Evolutionary conservation across 2,797 vertebrate species (phyloP).

Genomic region (Lophotriccus pileatus): DNA sequence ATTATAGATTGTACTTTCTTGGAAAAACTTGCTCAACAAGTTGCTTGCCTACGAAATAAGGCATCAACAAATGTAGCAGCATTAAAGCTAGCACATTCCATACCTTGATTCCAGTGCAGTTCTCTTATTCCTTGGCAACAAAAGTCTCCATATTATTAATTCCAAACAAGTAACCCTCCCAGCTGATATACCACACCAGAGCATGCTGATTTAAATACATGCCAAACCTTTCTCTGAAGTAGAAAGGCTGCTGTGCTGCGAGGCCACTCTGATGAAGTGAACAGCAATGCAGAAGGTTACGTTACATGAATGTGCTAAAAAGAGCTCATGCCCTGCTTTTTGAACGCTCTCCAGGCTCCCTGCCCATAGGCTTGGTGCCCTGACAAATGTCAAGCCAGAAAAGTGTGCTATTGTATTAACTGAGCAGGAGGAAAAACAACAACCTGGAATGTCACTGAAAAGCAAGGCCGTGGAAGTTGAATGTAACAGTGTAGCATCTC

Average conservation of each 20-base stretch:
- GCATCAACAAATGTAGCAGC: neutral
- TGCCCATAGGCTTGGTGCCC: neutral
- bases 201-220: neutral
- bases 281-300: neutral
- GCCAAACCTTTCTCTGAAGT: neutral
- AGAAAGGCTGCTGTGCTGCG: neutral
- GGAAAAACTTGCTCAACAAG: neutral
- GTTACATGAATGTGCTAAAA: neutral
- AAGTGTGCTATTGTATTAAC: neutral
- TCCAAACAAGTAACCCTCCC: neutral
- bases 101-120: neutral
- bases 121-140: neutral
- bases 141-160: neutral
- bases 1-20: neutral
- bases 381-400: neutral
- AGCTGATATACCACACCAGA: neutral
- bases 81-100: neutral
- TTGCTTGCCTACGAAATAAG: neutral
- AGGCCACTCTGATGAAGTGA: neutral
- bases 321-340: neutral
- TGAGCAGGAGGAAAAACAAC: neutral
- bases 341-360: neutral
- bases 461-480: neutral
- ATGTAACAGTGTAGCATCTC: neutral
- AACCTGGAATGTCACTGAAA: neutral